phyloP scores from a whole-genome alignment of 2,888 invertebrate species.

The Apotomis betuletana region DNA sequence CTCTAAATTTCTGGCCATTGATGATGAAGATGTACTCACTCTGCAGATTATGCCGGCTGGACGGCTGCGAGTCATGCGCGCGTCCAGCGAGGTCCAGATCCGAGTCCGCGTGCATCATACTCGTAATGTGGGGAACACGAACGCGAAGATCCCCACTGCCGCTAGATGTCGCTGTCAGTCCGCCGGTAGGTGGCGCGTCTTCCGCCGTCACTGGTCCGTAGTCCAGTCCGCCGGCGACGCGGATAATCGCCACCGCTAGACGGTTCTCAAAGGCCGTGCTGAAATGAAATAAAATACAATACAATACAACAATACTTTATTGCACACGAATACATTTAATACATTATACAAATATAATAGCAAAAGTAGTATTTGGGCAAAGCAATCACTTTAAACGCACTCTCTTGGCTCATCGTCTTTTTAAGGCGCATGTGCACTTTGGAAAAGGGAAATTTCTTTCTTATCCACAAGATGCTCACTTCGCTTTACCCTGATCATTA shows the following conservation, averaged over 20 bases:
- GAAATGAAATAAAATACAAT: slow-evolving; percentile 54
- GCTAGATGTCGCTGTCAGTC: slow-evolving; percentile 71
- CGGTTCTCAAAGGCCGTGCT: slow-evolving; percentile 97
- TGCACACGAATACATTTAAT: too few species aligned
- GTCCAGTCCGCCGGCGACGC: slow-evolving; percentile 93
- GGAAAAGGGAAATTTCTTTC: too few species aligned
- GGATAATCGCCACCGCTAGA: slow-evolving; percentile 94
- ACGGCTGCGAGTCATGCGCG: slow-evolving; percentile 57
- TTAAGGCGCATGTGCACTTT: too few species aligned
- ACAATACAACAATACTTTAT: neutral
- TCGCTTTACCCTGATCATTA: too few species aligned
- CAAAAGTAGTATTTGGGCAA: too few species aligned
- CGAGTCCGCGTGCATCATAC: slow-evolving; percentile 88
- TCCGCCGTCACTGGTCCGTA: slow-evolving; percentile 83
- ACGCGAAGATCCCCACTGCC: slow-evolving; percentile 75
- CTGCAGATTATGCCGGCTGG: slow-evolving; percentile 61
- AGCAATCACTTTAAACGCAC: too few species aligned
- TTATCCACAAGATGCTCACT: too few species aligned
- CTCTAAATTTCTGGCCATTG: neutral
- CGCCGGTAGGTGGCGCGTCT: slow-evolving; percentile 69
- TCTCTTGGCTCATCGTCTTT: too few species aligned
- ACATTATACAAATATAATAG: too few species aligned
- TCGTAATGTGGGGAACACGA: slow-evolving; percentile 56
- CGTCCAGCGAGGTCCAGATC: slow-evolving; percentile 84
- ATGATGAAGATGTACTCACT: slow-evolving; percentile 55